Evolutionary conservation across 2,888 invertebrate species (phyloP), one percentile per base, ranked within the genome.

Genomic region (Andrena fulva): DNA sequence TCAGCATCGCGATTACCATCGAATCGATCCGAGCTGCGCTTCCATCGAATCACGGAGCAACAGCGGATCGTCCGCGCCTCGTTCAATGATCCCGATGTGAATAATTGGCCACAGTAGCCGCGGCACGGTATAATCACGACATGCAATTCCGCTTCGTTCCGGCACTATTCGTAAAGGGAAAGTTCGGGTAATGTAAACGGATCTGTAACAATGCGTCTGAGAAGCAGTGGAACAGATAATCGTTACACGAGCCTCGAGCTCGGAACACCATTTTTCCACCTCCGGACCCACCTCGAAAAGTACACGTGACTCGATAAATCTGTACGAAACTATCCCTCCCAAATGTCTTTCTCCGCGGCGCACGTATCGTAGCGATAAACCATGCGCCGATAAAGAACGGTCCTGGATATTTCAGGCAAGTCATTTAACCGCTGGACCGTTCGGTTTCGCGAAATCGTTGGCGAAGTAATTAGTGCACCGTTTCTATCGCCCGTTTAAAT

Each of bases 151-250:
- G 80, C 24, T 69, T 74, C 81, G 81, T 81, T 81, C 80, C 81
- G 81, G 80, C 74, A 70, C 74, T 80, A 80, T 81, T 81, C 81
- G 80, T 70, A 29, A 64, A 74, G 80, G 80, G 81, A 81, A 81
- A 81, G 81, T 66, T 70, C 48, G 52, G 52, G 1, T 74, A 81
- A 80, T 66, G 68, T 74, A 81, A 81, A 74, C 74, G 80, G 81
- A 81, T 79, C 80, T 73, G 73, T 80, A 73, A 80, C 68, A 79
- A 79, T 63, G 48, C 67, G 35, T 68, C 79, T 56, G n/a, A n/a
- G 62, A 48, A 62, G 29, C 29, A 73, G 54, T 56, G 29, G 71
- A 72, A 72, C 72, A 48, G 67, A 63, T 67, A 73, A 78, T 79
- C 52, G 60, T 80, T 80, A 71, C 80, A 62, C 33, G 78, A 66